These are phyloP conservation scores for Holocentrus rufus DNA, from an alignment of 2,797 vertebrate genomes.

Conservation along the genomic window DNA sequence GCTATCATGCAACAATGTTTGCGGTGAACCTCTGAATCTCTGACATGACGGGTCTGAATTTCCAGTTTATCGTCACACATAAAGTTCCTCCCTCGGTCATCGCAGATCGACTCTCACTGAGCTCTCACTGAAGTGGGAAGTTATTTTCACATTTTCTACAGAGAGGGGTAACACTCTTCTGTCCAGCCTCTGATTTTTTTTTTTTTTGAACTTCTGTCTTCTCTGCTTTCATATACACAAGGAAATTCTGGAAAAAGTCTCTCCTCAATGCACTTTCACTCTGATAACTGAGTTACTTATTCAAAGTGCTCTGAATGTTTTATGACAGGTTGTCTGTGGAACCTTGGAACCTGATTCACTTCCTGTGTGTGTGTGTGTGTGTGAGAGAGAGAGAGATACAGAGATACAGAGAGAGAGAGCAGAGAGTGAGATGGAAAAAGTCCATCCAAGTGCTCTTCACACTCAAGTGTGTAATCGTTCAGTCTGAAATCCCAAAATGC, in stretches of 20 bases:
- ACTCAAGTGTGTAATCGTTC: conserved; percentile 16
- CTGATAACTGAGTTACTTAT: conserved; percentile 43
- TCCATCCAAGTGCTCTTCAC: conserved; percentile 35
- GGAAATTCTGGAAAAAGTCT: conserved; percentile 28
- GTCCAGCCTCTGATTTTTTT: background rate
- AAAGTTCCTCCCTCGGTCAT: conserved; percentile 45
- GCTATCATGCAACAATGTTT: conserved; percentile 26
- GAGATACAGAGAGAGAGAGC: conserved; percentile 4
- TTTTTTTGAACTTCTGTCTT: background rate
- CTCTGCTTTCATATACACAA: conserved; percentile 27
- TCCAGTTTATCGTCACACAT: conserved; percentile 50
- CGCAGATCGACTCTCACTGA: background rate
- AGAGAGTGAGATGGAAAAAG: conserved; percentile 5
- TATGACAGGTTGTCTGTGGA: conserved; percentile 34
- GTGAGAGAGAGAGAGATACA: background rate
- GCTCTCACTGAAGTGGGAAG: conserved; percentile 17
- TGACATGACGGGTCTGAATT: conserved; percentile 47
- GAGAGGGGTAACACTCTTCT: background rate
- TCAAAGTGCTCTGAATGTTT: conserved; percentile 58
- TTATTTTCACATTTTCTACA: conserved; percentile 18
- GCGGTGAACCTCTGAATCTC: conserved; percentile 6
- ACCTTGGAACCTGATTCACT: conserved; percentile 18
- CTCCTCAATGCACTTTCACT: conserved; percentile 34
- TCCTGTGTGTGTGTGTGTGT: conserved; percentile 13
- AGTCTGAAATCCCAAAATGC: conserved; percentile 1